phyloP scores from a whole-genome alignment of 2,888 invertebrate genomes.

The Endomychus coccineus region DNA sequence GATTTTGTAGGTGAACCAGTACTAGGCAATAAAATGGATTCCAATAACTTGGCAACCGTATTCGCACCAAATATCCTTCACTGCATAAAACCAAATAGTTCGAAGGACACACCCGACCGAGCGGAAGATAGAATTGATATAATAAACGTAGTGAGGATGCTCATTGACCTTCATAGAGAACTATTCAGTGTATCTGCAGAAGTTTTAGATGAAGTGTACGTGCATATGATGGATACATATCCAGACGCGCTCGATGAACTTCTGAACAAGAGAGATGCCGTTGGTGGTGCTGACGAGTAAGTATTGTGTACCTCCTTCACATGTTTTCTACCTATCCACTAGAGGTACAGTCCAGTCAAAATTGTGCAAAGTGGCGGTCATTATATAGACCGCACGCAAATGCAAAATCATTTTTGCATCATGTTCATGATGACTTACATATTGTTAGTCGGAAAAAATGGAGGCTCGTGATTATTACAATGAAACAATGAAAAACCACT shows the following conservation, averaged over 20 bases:
- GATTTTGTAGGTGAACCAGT: slow-evolving; percentile 47
- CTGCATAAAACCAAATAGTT: slow-evolving; percentile 53
- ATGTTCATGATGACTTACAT: too few species aligned
- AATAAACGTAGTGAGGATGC: slow-evolving; percentile 77
- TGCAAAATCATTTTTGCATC: too few species aligned
- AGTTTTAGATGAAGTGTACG: slow-evolving; percentile 77
- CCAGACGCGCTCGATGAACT: slow-evolving; percentile 72
- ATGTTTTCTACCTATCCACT: not conserved
- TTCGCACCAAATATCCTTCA: slow-evolving; percentile 93
- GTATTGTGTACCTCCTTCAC: slow-evolving; percentile 14
- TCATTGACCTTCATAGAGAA: slow-evolving; percentile 65
- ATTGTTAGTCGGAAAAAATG: too few species aligned
- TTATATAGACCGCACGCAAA: too few species aligned
- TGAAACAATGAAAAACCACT: too few species aligned
- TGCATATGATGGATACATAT: slow-evolving; percentile 76
- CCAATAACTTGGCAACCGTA: slow-evolving; percentile 83
- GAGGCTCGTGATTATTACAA: too few species aligned
- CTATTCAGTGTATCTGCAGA: slow-evolving; percentile 74
- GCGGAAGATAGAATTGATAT: slow-evolving; percentile 79
- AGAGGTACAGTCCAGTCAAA: not conserved
- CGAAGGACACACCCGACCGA: slow-evolving; percentile 50
- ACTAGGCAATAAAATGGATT: slow-evolving; percentile 89
- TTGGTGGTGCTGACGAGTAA: slow-evolving; percentile 43
- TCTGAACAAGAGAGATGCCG: slow-evolving; percentile 45
- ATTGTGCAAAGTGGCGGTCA: too few species aligned